Base-by-base conservation (phyloP, 1,140 invertebrate genomes). In the Lepidotrigona ventralis region DNA sequence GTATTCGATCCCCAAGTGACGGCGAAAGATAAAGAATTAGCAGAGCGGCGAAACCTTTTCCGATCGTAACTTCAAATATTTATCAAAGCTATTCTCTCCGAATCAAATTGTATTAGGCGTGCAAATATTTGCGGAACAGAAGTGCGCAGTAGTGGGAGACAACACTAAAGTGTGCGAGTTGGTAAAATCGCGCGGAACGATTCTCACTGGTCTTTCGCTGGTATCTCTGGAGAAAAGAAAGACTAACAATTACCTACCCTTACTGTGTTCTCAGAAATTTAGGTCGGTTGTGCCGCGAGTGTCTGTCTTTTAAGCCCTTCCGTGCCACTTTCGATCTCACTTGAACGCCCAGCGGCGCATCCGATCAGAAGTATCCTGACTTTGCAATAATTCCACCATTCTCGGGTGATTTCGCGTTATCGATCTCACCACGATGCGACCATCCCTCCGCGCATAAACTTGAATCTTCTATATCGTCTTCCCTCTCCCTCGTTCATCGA, bases 341-440 rank as follows among this genome's bases (percentile, higher is more conserved):
- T 86, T 69, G 87, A 86, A 86, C 79, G 33, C 26, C 39, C 63
- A 53, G 39, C 60, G 69, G 80, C 51, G 66, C 83, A 81, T 87
- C 86, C 33, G 75, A 66, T 33, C 80, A 82, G 14, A 87, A 88
- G 86, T 79, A 88, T 82, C 83, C 83, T 87, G 86, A 88, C 86
- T 88, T 87, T 33, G 86, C 83, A 88, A 82, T 88, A 87, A 88
- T 87, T 85, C 71, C 33, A 39, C 56, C 78, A 63, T 81, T 64
- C 79, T 46, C 56, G 23, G 54, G 15, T n/a, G n/a, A n/a, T 23
- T 26, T 60, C 71, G 46, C 33, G 56, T 77, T 85, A 88, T 88
- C 85, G 86, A 88, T 87, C 66, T 77, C 79, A 85, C 75, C 88
- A 54, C 68, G 58, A 82, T 58, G 51, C 29, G 77, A 83, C 77